Conservation (phyloP, 2,888 invertebrate species). For the Pollenia labialis region DNA sequence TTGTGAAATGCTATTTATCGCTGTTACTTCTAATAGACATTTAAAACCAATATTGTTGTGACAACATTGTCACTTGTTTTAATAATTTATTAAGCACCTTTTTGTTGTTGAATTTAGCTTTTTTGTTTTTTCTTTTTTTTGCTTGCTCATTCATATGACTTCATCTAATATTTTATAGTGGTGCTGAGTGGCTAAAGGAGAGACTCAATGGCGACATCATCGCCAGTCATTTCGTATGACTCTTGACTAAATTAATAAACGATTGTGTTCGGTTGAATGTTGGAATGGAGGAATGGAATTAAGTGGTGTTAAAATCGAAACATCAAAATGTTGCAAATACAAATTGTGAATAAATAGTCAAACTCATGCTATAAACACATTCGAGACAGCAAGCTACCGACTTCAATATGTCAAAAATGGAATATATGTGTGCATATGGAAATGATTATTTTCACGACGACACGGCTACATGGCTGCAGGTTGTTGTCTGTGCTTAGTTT, state of each 20-base stretch:
- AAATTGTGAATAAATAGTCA: too few relatives aligned
- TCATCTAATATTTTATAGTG: conserved; percentile 21
- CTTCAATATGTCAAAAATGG: too few relatives aligned
- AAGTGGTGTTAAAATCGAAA: conserved; percentile 5
- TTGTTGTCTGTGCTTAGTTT: too few relatives aligned
- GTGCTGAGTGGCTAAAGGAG: conserved; percentile 22
- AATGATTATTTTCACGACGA: too few relatives aligned
- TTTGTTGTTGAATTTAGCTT: conserved; percentile 25
- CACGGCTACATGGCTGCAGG: too few relatives aligned
- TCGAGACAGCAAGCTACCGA: too few relatives aligned
- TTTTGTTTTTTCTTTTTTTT: neutral
- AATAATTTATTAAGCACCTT: conserved; percentile 70
- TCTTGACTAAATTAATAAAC: conserved; percentile 43
- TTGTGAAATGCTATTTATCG: conserved; percentile 31
- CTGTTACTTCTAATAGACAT: conserved; percentile 53
- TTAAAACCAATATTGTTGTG: conserved; percentile 65
- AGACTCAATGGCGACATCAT: conserved; percentile 52
- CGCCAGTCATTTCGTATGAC: conserved; percentile 6
- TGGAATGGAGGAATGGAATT: conserved; percentile 13
- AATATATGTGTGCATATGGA: too few relatives aligned
- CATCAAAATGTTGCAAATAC: neutral
- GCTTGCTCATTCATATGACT: neutral
- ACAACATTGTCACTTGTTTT: conserved; percentile 67
- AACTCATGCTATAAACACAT: too few relatives aligned
- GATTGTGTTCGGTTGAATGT: neutral